These are phyloP conservation scores for Dendroctonus valens DNA, from an alignment of 1,140 invertebrate species.

Conservation along the genomic window DNA sequence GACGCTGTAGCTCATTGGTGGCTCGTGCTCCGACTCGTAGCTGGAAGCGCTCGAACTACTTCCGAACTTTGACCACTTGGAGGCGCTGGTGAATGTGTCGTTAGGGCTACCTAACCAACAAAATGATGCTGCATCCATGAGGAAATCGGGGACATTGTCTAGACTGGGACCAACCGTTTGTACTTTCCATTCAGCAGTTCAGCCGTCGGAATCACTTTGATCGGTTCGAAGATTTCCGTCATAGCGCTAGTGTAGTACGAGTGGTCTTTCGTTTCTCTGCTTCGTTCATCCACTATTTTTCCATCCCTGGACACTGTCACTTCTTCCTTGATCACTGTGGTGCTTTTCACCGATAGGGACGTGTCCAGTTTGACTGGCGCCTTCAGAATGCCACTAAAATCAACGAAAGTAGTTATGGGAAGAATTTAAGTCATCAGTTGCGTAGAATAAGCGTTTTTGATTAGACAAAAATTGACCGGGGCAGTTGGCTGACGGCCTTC, in stretches of 20 bases:
- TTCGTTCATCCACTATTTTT: constrained; percentile 68
- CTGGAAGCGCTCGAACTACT: constrained; percentile 49
- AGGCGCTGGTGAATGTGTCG: constrained; percentile 31
- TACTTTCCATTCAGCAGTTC: constrained; percentile 44
- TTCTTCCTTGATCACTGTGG: constrained; percentile 70
- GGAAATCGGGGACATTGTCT: neutral
- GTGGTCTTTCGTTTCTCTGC: constrained; percentile 71
- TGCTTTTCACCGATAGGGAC: constrained; percentile 70
- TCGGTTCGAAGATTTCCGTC: constrained; percentile 68
- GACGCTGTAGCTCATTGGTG: constrained; percentile 22
- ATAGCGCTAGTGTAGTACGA: constrained; percentile 69
- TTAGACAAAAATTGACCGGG: too few species aligned
- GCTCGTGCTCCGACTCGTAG: constrained; percentile 46
- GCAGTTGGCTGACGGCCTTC: too few species aligned
- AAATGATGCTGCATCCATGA: neutral
- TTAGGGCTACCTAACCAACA: constrained; percentile 24
- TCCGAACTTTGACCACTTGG: constrained; percentile 43
- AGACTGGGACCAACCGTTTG: constrained; percentile 30
- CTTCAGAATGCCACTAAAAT: constrained; percentile 57
- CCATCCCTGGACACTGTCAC: constrained; percentile 69
- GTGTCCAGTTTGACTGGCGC: constrained; percentile 72
- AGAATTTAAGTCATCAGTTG: too few species aligned
- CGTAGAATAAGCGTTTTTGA: too few species aligned
- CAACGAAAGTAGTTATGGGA: too few species aligned
- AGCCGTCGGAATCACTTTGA: constrained; percentile 54